Percentiles rank a stretch among this genome's conserved stretches.
Evolutionary conservation across 2,113 vertebrate genomes (phyloP).

Genomic region (Oncorhynchus mykiss): DNA sequence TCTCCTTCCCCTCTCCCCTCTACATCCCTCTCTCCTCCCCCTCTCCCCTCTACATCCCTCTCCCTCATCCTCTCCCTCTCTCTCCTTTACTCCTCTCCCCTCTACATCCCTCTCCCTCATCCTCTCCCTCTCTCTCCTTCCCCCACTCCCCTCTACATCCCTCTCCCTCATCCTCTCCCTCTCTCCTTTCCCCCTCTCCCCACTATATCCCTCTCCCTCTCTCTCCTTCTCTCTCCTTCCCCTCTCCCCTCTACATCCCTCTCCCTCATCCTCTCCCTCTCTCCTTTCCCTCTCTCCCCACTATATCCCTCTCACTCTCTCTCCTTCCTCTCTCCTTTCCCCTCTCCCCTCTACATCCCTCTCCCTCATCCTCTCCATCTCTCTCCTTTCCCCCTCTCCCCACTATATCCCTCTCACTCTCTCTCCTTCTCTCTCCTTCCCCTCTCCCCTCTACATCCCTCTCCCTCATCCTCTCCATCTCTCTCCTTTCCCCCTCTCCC

Average conservation of each 20-base stretch:
- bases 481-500: too few species aligned
- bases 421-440: too few species aligned
- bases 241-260: too few species aligned
- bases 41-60: neutral
- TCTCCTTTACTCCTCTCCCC: neutral
- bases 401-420: neutral
- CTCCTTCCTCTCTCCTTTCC: neutral
- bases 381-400: neutral
- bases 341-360: neutral
- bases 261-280: too few species aligned
- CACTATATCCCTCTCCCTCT: too few species aligned
- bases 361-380: too few species aligned
- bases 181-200: too few species aligned
- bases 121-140: neutral
- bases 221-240: fast-evolving
- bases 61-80: neutral
- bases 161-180: neutral
- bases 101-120: neutral
- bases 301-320: too few species aligned
- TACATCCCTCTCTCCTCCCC: neutral
- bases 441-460: too few species aligned
- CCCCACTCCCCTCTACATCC: neutral
- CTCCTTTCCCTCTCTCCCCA: too few species aligned
- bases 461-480: too few species aligned
- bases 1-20: neutral